Percentiles rank a stretch among this genome's conserved stretches.
Evolutionary conservation across 2,888 invertebrate genomes (phyloP).

Genomic region (Mythimna lalbum): DNA sequence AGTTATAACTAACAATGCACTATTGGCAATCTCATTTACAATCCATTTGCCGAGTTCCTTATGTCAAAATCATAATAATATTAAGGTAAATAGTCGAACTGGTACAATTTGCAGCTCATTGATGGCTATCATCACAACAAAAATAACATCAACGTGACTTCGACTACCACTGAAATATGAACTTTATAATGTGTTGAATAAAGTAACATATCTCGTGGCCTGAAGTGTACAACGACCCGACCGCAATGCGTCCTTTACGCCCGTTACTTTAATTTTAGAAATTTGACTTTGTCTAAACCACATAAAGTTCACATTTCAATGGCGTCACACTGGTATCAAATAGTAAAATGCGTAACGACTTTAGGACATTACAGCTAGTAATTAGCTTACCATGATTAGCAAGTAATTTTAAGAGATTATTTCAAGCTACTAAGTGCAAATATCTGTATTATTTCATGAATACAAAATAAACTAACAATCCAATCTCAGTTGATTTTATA

Average conservation of each 20-base stretch:
- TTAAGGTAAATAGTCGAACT: constrained; percentile 25
- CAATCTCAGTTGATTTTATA: background rate
- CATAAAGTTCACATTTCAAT: constrained; percentile 14
- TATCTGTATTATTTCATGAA: background rate
- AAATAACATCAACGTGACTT: background rate
- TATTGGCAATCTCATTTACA: constrained; percentile 73
- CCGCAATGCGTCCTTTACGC: background rate
- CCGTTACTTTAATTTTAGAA: background rate
- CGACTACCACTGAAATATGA: constrained; percentile 6
- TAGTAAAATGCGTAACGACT: background rate
- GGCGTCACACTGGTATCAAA: background rate
- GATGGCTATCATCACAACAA: background rate
- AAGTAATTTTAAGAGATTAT: constrained; percentile 45
- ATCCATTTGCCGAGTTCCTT: constrained; percentile 64
- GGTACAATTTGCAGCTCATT: constrained; percentile 25
- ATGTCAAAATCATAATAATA: constrained; percentile 50
- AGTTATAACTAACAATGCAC: constrained; percentile 69
- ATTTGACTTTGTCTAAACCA: background rate
- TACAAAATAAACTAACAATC: background rate
- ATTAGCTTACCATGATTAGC: constrained; percentile 45
- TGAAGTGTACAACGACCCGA: background rate
- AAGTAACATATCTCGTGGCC: background rate
- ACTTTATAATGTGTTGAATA: background rate
- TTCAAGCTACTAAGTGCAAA: constrained; percentile 15
- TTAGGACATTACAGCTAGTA: constrained; percentile 25